These are phyloP conservation scores for Selenia dentaria DNA, from an alignment of 2,888 invertebrate species.

Conservation along the genomic window DNA sequence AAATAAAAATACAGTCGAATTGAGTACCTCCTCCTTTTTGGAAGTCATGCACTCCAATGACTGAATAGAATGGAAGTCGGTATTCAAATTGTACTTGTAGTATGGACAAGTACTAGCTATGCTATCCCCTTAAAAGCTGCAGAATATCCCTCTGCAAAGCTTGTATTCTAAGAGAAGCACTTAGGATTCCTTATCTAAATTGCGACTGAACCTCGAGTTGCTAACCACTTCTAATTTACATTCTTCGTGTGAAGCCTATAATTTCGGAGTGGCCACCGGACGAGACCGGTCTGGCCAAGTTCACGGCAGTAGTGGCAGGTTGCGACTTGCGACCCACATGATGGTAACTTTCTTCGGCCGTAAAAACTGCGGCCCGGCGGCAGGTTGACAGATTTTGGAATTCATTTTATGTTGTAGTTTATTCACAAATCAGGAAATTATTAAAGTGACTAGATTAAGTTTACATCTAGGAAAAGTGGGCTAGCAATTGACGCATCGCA, in stretches of 20 bases:
- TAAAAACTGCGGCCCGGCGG: slow-evolving; percentile 53
- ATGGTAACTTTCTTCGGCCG: slow-evolving; percentile 64
- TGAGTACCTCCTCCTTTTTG: no score
- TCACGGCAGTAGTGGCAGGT: slow-evolving; percentile 54
- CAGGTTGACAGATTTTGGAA: slow-evolving; percentile 43
- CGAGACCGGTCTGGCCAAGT: slow-evolving; percentile 63
- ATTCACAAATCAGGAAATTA: slow-evolving; percentile 8
- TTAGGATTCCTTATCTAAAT: slow-evolving; percentile 22
- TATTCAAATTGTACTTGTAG: no score
- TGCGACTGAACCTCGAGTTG: slow-evolving; percentile 6
- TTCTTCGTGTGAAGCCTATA: slow-evolving; percentile 43
- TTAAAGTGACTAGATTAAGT: not conserved
- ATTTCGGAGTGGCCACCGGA: slow-evolving; percentile 48
- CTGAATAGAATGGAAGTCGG: no score
- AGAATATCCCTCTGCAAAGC: not conserved
- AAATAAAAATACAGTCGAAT: no score
- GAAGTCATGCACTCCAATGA: no score
- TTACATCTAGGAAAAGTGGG: no score
- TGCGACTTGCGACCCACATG: slow-evolving; percentile 62
- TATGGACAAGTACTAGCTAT: no score
- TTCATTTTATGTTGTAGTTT: slow-evolving; percentile 20
- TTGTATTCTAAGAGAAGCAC: not conserved
- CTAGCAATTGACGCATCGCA: no score
- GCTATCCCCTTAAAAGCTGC: no score
- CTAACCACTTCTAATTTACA: slow-evolving; percentile 32